These are phyloP conservation scores for Pantala flavescens DNA, from an alignment of 1,140 invertebrate genomes.

Conservation along the genomic window DNA sequence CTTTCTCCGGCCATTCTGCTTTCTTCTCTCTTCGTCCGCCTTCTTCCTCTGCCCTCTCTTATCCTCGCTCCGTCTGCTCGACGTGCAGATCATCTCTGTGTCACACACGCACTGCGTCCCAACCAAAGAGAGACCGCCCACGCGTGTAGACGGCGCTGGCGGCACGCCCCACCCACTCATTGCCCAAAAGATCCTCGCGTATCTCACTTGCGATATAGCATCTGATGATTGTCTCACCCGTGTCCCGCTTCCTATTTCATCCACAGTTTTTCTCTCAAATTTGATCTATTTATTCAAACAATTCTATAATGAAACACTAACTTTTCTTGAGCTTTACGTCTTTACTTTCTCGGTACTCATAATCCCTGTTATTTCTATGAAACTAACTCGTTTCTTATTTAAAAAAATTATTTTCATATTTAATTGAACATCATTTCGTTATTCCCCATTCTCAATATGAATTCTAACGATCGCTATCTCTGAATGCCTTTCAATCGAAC, in stretches of 20 bases:
- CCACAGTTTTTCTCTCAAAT: background rate
- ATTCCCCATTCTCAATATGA: too few species aligned
- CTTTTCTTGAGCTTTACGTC: background rate
- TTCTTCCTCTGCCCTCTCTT: background rate
- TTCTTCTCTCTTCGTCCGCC: background rate
- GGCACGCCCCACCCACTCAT: background rate
- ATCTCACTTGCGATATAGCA: background rate
- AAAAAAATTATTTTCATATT: too few species aligned
- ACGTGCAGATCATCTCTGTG: background rate
- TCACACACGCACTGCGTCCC: background rate
- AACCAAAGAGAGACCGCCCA: too few species aligned
- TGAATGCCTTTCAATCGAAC: too few species aligned
- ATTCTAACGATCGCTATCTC: too few species aligned
- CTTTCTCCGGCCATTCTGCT: background rate
- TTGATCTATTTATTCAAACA: too few species aligned
- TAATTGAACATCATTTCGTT: too few species aligned
- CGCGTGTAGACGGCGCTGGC: background rate
- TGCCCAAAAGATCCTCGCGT: too few species aligned
- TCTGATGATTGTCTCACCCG: background rate
- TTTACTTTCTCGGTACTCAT: too few species aligned
- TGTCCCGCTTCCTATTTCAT: background rate
- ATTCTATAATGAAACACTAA: too few species aligned
- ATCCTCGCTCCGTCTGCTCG: background rate
- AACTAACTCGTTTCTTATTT: background rate
- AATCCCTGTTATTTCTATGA: background rate